Conservation (phyloP, 2,113 vertebrate species). For the Meriones unguiculatus region DNA sequence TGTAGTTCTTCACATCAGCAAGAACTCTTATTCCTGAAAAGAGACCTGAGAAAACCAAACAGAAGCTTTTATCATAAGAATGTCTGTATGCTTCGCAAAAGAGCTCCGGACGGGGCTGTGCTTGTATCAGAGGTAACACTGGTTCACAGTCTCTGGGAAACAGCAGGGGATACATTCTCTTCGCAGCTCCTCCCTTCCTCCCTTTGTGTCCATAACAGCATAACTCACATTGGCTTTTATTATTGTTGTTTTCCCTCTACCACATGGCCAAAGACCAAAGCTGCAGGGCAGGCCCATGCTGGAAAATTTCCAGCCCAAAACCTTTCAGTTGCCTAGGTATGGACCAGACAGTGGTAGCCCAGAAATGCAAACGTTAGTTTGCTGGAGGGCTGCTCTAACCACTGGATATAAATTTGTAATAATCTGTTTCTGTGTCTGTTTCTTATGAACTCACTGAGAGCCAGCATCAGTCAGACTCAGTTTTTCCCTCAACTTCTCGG, state of each 20-base stretch:
- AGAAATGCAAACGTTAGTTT: no score
- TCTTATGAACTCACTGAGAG: slow-evolving; percentile 8
- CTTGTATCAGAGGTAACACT: neutral
- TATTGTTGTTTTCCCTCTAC: neutral
- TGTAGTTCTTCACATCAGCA: neutral
- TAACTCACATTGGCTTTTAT: neutral
- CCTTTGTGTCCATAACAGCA: accelerated
- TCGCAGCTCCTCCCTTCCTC: neutral
- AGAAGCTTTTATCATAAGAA: neutral
- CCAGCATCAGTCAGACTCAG: neutral
- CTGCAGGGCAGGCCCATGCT: neutral
- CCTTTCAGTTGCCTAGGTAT: neutral
- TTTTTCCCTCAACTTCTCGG: neutral
- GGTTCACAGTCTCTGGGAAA: neutral
- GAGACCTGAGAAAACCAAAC: neutral
- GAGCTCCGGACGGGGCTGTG: neutral
- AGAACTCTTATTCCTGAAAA: neutral
- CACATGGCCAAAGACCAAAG: slow-evolving; percentile 21
- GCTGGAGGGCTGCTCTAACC: neutral
- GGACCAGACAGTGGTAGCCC: no score
- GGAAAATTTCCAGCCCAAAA: neutral
- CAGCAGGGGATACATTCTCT: neutral
- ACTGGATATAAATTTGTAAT: neutral
- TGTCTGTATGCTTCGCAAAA: neutral
- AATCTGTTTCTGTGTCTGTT: neutral